Conservation (phyloP, 2,797 vertebrate species). For the Acridotheres tristis region DNA sequence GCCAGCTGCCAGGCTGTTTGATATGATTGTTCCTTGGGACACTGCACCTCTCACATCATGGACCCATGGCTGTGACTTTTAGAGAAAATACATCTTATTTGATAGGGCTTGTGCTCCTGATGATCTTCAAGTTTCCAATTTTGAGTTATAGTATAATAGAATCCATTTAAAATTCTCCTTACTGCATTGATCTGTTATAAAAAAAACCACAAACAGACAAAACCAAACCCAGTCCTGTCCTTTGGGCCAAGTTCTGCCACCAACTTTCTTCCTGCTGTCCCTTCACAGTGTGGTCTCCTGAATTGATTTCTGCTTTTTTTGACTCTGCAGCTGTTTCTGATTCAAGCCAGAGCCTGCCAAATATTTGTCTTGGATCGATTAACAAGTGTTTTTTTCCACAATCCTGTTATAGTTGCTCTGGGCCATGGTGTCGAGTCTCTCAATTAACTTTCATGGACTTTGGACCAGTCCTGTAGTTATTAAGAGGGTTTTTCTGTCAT, state of each 20-base stretch:
- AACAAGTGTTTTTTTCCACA: neutral
- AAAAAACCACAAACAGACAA: neutral
- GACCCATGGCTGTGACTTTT: neutral
- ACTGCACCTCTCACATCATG: neutral
- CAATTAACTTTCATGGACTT: conserved; percentile 11
- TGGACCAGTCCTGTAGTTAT: neutral
- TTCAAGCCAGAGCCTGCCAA: neutral
- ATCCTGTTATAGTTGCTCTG: neutral
- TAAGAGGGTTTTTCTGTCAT: neutral
- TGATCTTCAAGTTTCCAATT: neutral
- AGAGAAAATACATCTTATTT: neutral
- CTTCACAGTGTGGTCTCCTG: neutral
- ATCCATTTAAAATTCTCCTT: neutral
- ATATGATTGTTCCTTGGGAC: neutral
- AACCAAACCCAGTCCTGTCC: neutral
- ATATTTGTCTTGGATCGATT: conserved; percentile 9
- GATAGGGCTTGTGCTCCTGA: neutral
- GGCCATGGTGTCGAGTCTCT: neutral
- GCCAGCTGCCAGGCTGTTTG: neutral
- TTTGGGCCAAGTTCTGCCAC: neutral
- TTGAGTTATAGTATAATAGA: neutral
- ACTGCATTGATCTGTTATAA: neutral
- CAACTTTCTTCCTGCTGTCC: neutral
- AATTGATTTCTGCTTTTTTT: neutral
- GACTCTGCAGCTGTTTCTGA: neutral